Percentiles rank a stretch among this genome's conserved stretches.
Conservation (phyloP, 2,888 invertebrate species). For the Deilephila porcellus region DNA sequence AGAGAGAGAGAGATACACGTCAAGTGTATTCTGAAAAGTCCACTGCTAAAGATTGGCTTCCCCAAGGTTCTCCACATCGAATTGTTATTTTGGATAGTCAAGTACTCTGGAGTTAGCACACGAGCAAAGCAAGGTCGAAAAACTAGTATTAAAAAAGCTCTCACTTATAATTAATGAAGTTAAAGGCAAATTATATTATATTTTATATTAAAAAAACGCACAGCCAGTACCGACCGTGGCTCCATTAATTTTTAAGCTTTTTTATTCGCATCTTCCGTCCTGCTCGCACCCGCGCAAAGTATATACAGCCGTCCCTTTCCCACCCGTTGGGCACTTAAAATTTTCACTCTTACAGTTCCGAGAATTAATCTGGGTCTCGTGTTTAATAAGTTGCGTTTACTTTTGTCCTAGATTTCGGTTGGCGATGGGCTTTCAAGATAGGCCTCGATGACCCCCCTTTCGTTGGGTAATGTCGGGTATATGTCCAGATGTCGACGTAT, state of each 20-base stretch:
- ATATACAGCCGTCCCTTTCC: neutral
- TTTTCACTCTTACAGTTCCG: slow-evolving; percentile 18
- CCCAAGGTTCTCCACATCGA: too few relatives aligned
- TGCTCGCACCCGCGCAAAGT: neutral
- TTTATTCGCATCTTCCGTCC: neutral
- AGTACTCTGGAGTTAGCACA: too few relatives aligned
- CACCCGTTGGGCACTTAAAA: slow-evolving; percentile 5
- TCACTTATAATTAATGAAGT: neutral
- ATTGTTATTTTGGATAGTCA: too few relatives aligned
- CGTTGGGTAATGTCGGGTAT: too few relatives aligned
- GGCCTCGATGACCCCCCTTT: neutral
- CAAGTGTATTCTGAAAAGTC: too few relatives aligned
- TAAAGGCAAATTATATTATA: neutral
- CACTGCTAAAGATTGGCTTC: too few relatives aligned
- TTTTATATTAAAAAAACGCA: neutral
- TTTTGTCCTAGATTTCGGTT: slow-evolving; percentile 16
- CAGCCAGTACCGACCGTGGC: neutral
- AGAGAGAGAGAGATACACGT: too few relatives aligned
- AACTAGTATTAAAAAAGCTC: neutral
- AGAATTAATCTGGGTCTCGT: slow-evolving; percentile 11
- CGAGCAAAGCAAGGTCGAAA: neutral
- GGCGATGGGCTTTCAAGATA: neutral
- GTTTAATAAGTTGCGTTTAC: slow-evolving; percentile 10
- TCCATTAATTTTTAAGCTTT: slow-evolving; percentile 23
- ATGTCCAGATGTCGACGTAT: too few relatives aligned